Evolutionary conservation across 2,888 invertebrate species (phyloP).

Genomic region (Orthonevra nobilis): DNA sequence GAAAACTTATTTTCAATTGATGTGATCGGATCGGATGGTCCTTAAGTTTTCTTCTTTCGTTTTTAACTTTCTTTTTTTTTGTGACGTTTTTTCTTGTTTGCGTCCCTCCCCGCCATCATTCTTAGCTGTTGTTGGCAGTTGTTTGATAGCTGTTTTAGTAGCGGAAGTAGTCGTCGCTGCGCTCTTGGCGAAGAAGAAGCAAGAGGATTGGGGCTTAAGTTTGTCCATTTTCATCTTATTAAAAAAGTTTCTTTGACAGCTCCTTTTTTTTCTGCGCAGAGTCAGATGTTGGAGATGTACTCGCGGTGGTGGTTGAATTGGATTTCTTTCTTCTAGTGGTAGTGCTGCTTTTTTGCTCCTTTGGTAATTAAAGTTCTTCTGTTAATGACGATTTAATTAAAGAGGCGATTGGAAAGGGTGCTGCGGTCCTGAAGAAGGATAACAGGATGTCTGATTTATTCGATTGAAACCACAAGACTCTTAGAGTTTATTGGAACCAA

Average conservation of each 20-base stretch:
- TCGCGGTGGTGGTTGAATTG: slow-evolving; percentile 13
- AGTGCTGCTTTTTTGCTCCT: background rate
- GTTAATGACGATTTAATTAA: slow-evolving; percentile 56
- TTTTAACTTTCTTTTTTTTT: slow-evolving; percentile 16
- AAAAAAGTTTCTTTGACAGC: slow-evolving; percentile 70
- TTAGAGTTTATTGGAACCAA: no score
- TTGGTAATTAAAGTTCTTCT: slow-evolving; percentile 20
- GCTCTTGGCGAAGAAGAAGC: background rate
- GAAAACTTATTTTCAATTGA: slow-evolving; percentile 64
- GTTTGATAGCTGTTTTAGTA: slow-evolving; percentile 68
- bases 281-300: no score
- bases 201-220: slow-evolving; percentile 34
- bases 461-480: slow-evolving; percentile 11
- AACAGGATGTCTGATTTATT: slow-evolving; percentile 11
- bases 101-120: slow-evolving; percentile 28
- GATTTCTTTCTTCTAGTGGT: background rate
- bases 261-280: no score
- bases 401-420: slow-evolving; percentile 22
- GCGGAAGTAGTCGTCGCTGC: slow-evolving; percentile 64
- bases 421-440: slow-evolving; percentile 17
- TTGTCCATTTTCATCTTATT: slow-evolving; percentile 66
- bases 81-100: slow-evolving; percentile 31
- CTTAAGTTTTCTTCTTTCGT: background rate
- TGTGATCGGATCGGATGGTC: slow-evolving; percentile 19
- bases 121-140: slow-evolving; percentile 68